phyloP scores from a whole-genome alignment of 2,113 vertebrate species.

The Sebastes schlegelii region DNA sequence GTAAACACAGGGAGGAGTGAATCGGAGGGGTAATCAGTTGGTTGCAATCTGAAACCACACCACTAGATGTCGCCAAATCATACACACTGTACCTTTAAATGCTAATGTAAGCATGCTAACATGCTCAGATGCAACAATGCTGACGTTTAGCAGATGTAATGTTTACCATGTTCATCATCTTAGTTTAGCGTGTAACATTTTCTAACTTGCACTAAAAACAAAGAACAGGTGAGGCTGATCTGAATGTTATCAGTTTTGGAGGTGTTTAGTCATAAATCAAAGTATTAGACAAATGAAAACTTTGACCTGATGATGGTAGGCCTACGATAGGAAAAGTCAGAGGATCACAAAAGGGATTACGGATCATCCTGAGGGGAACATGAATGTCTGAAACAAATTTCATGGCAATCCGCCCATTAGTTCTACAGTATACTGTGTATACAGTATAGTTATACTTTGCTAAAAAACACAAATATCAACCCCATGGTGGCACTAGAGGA shows the following conservation, averaged over 20 bases:
- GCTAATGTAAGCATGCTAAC: no score
- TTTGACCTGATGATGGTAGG: neutral
- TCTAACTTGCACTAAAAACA: neutral
- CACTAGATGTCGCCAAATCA: no score
- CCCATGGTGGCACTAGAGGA: neutral
- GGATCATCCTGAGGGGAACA: neutral
- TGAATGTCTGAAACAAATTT: neutral
- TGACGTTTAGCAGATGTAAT: no score
- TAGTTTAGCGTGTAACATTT: neutral
- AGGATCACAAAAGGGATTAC: neutral
- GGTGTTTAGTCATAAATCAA: neutral
- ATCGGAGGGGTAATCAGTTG: no score
- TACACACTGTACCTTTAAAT: no score
- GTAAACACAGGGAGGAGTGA: no score
- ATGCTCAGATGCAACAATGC: no score
- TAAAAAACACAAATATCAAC: neutral
- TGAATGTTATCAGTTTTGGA: neutral
- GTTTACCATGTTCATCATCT: neutral
- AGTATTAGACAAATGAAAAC: neutral
- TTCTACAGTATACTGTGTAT: neutral
- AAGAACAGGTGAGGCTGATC: neutral
- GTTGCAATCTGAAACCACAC: no score
- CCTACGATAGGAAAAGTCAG: neutral
- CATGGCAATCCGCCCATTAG: neutral
- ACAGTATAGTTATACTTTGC: neutral